Conservation (phyloP, 1,140 invertebrate species). For the Araneus ventricosus region DNA sequence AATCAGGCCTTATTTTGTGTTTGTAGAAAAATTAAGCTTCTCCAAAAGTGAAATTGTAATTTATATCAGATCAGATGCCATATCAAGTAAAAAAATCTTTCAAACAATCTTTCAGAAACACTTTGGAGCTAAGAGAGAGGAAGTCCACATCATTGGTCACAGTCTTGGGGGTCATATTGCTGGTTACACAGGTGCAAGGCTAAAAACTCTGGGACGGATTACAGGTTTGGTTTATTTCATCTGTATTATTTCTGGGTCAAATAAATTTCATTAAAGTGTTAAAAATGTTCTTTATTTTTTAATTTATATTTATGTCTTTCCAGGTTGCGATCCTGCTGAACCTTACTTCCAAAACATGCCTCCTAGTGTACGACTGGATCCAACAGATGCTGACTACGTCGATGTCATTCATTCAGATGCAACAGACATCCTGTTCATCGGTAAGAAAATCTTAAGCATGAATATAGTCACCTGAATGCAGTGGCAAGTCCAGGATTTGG, state of each 20-base stretch:
- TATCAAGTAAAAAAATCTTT: not conserved
- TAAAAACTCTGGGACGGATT: conserved; percentile 79
- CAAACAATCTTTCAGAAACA: conserved; percentile 59
- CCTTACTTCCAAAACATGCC: conserved; percentile 94
- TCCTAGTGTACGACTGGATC: conserved; percentile 87
- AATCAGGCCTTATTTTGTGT: too few species aligned
- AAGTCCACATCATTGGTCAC: conserved; percentile 80
- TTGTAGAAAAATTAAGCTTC: not conserved
- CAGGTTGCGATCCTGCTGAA: conserved; percentile 89
- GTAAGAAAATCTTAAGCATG: not conserved
- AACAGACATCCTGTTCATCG: conserved; percentile 78
- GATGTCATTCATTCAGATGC: conserved; percentile 94
- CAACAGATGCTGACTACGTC: conserved; percentile 89
- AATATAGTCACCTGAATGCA: too few species aligned
- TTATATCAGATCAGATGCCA: too few species aligned
- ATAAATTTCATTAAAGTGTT: not conserved
- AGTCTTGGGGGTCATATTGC: conserved; percentile 81
- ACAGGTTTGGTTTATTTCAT: conserved; percentile 77
- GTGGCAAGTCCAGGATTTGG: too few species aligned
- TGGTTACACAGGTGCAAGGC: conserved; percentile 79
- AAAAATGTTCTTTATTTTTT: not conserved
- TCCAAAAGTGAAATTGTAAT: too few species aligned
- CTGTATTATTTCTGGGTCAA: too few species aligned
- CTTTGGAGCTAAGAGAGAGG: conserved; percentile 57
- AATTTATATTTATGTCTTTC: not conserved